Base-by-base conservation (phyloP, 2,888 invertebrate genomes). In the Nesidiocoris tenuis region DNA sequence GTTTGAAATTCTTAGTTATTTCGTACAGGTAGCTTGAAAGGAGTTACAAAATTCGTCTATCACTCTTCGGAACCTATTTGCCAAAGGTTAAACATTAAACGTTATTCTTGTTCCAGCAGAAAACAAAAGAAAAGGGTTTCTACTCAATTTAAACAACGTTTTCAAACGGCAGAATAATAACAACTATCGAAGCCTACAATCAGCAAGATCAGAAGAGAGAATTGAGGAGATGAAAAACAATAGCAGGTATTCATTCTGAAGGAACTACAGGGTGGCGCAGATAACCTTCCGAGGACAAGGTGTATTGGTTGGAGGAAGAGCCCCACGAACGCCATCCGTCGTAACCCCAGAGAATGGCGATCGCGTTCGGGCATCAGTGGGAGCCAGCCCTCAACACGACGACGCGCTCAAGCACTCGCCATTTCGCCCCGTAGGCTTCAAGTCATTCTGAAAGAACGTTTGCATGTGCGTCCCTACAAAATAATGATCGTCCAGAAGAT, bases 101-200 rank as follows among this genome's bases (percentile, higher is more conserved):
- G 17, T 72, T 21, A 16, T 56, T 24, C 55, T 2, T 59, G 65
- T 54, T 77, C 66, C 75, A 76, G 18, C 77, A 85, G 85, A 83
- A 70, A 91, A 92, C 81, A 86, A 88, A 9, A 94, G 92, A 82
- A 86, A 93, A 24, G 94, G 93, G 82, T 85, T 95, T 54, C 91
- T 92, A 39, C 87, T 89, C 64, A 90, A 91, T 22, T 84, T 94
- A 68, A 90, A 91, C 0, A 92, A 89, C 81, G 90, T 94, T 84
- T 92, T 94, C 79, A 87, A 88, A 81, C 85, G 89, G 79, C 88
- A 90, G 64, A 77, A 39, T 25, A n/a, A 61, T 61, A 70, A 77
- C 3, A 66, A 55, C 22, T 39, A 39, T 39, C 39, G 39, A 7
- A 39, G 5, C 12, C 5, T 12, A 39, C 39, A 39, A 63, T 57